Evolutionary conservation across 2,888 invertebrate genomes (phyloP).

Genomic region (Amphipyra tragopoginis): DNA sequence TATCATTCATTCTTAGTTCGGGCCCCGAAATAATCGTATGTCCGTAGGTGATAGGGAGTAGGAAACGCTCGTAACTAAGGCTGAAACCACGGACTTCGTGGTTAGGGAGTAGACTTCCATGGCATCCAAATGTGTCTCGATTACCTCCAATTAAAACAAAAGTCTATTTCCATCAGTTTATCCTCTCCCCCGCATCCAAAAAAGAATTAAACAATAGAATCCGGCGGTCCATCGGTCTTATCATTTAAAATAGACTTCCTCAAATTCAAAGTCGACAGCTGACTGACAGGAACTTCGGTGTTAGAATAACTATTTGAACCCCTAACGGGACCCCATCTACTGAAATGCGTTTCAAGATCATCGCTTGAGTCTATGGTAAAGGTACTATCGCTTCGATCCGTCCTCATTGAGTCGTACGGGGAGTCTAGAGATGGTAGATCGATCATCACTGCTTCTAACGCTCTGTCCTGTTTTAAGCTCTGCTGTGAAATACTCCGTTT

Average conservation of each 20-base stretch:
- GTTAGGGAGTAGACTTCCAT: too few species aligned
- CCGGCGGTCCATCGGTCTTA: conserved; percentile 65
- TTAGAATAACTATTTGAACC: conserved; percentile 87
- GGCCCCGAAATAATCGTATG: too few species aligned
- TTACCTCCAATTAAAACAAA: too few species aligned
- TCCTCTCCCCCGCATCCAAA: conserved; percentile 22
- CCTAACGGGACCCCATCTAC: conserved; percentile 86
- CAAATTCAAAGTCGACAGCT: conserved; percentile 81
- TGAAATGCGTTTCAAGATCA: conserved; percentile 71
- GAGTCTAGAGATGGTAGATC: conserved; percentile 77
- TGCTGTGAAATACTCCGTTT: conserved; percentile 81
- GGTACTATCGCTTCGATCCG: conserved; percentile 65
- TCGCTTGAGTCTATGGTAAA: conserved; percentile 64
- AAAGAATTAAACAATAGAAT: conserved; percentile 71
- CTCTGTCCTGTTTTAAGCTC: conserved; percentile 81
- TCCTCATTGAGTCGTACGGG: conserved; percentile 72
- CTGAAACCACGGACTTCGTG: too few species aligned
- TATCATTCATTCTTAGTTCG: too few species aligned
- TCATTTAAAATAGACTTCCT: conserved; percentile 67
- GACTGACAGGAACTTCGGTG: conserved; percentile 77
- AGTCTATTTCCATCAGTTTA: too few species aligned
- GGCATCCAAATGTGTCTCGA: too few species aligned
- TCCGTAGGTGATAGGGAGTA: too few species aligned
- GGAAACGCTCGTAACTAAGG: too few species aligned
- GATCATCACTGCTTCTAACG: conserved; percentile 83